Percentiles rank a stretch among this genome's conserved stretches.
phyloP scores from a whole-genome alignment of 1,140 invertebrate genomes.

The Saccostrea glomerata region DNA sequence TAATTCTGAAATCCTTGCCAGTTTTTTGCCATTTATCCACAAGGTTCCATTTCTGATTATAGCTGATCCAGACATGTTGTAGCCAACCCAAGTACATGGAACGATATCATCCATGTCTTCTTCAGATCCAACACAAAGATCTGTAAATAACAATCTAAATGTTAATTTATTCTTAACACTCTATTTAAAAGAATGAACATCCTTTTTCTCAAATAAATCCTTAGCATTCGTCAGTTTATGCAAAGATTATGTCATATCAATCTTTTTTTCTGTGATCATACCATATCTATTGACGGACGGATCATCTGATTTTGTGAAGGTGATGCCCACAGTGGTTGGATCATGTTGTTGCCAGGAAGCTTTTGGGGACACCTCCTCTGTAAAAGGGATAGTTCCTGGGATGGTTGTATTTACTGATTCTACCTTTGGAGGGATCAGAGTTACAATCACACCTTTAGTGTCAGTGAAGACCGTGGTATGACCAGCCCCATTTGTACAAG shows the following conservation, averaged over 20 bases:
- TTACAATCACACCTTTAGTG: slow-evolving; percentile 55
- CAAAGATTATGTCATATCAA: too few relatives aligned
- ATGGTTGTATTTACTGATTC: slow-evolving; percentile 52
- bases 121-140: slow-evolving; percentile 40
- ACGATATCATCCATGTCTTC: slow-evolving; percentile 54
- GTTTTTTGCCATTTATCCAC: slow-evolving; percentile 49
- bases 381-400: slow-evolving; percentile 40
- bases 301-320: slow-evolving; percentile 50
- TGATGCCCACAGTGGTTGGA: slow-evolving; percentile 34
- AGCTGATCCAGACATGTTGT: slow-evolving; percentile 53
- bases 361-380: slow-evolving; percentile 41
- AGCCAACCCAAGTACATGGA: slow-evolving; percentile 54
- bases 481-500: slow-evolving; percentile 60
- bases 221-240: too few relatives aligned
- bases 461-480: slow-evolving; percentile 47
- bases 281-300: slow-evolving; percentile 53
- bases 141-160: not conserved
- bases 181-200: too few relatives aligned
- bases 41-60: slow-evolving; percentile 54
- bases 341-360: slow-evolving; percentile 42
- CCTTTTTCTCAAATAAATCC: too few relatives aligned
- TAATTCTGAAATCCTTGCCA: slow-evolving; percentile 34
- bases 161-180: too few relatives aligned
- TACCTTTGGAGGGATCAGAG: slow-evolving; percentile 49
- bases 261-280: slow-evolving; percentile 12